Evolutionary conservation across 2,888 invertebrate genomes (phyloP).

Genomic region (Euzetes globulus): DNA sequence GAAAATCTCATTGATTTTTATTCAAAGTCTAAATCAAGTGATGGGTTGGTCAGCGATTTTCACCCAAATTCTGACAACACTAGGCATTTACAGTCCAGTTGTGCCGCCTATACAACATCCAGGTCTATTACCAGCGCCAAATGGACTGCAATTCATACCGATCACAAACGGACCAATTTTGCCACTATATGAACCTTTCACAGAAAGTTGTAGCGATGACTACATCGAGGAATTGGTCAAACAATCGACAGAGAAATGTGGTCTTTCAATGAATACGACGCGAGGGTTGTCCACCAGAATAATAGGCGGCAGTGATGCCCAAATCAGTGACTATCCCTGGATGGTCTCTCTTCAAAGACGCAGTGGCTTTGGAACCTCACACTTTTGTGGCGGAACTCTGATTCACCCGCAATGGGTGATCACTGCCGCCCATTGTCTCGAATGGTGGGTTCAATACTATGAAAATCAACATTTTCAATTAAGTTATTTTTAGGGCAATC

Average conservation of each 20-base stretch:
- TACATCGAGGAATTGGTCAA: not conserved
- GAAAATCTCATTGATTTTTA: too few species aligned
- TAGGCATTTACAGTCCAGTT: too few species aligned
- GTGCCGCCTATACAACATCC: too few species aligned
- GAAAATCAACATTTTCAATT: too few species aligned
- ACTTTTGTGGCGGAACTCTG: slow-evolving; percentile 37
- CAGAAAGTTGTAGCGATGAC: not conserved
- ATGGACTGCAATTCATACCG: too few species aligned
- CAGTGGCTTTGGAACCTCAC: not conserved
- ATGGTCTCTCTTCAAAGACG: slow-evolving; percentile 35
- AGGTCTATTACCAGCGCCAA: too few species aligned
- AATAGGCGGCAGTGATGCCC: slow-evolving; percentile 32
- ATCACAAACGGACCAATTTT: too few species aligned
- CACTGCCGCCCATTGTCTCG: slow-evolving; percentile 38
- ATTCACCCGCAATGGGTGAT: slow-evolving; percentile 32
- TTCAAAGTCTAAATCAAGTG: too few species aligned
- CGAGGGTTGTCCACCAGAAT: slow-evolving; percentile 8
- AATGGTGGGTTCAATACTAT: not conserved
- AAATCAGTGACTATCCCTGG: slow-evolving; percentile 34
- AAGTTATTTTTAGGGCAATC: not conserved
- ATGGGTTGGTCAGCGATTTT: too few species aligned
- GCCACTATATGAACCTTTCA: too few species aligned
- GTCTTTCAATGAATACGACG: not conserved
- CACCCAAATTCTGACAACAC: too few species aligned
- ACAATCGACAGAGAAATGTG: not conserved